Conservation (phyloP, 2,797 vertebrate species). For the Synanceia verrucosa region DNA sequence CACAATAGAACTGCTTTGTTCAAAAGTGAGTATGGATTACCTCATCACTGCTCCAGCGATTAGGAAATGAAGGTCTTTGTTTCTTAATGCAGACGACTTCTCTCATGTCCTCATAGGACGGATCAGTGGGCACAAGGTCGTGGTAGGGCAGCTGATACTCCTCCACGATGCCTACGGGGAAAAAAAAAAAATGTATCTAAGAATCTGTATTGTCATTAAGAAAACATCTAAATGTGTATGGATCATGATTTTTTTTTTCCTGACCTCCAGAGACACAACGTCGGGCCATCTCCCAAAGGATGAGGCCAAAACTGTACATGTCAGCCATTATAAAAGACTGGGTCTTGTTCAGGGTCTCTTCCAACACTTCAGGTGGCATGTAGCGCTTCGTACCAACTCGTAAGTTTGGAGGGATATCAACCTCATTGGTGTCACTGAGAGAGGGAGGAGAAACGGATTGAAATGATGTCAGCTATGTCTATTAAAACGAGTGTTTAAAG, state of each 20-base stretch:
- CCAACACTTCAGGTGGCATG: slow-evolving; percentile 97
- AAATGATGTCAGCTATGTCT: neutral
- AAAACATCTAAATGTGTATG: neutral
- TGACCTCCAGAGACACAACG: slow-evolving; percentile 95
- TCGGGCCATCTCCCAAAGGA: slow-evolving; percentile 94
- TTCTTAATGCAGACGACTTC: slow-evolving; percentile 94
- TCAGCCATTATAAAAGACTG: slow-evolving; percentile 99
- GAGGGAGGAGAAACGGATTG: neutral
- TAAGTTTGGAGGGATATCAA: slow-evolving; percentile 94
- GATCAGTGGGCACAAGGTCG: slow-evolving; percentile 92
- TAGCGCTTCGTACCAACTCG: slow-evolving; percentile 98
- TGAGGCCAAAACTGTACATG: slow-evolving; percentile 98
- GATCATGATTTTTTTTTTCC: neutral
- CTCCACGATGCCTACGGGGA: slow-evolving; percentile 89
- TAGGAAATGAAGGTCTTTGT: slow-evolving; percentile 91
- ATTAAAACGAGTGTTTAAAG: neutral
- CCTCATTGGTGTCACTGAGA: slow-evolving; percentile 93
- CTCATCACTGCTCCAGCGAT: slow-evolving; percentile 95
- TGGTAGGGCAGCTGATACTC: slow-evolving; percentile 97
- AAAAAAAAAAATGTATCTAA: neutral
- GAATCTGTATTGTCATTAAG: neutral
- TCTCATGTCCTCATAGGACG: slow-evolving; percentile 96
- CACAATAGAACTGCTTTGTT: too few species aligned
- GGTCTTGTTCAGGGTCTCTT: slow-evolving; percentile 92
- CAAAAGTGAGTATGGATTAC: slow-evolving; percentile 66